Percentiles rank a stretch among this genome's conserved stretches.
Evolutionary conservation across 2,113 vertebrate species (phyloP).

Genomic region (Ciconia boyciana): DNA sequence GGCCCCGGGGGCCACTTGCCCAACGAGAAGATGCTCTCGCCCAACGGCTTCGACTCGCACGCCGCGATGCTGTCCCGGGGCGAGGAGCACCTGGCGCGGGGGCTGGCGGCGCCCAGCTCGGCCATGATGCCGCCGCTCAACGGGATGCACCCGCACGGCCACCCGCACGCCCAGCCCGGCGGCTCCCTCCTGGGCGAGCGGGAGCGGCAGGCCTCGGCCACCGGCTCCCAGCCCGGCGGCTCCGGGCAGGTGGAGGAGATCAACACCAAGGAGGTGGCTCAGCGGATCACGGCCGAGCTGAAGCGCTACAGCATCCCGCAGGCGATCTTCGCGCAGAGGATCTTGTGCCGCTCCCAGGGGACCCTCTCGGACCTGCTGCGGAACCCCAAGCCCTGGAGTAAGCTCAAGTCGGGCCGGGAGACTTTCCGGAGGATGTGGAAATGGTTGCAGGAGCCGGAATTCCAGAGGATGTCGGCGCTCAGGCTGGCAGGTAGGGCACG

Average conservation of each 20-base stretch:
- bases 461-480: conserved; percentile 97
- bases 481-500: conserved; percentile 91
- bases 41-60: conserved; percentile 91
- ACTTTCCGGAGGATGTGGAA: conserved; percentile 99
- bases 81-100: conserved; percentile 89
- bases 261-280: conserved; percentile 98
- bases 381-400: conserved; percentile 99
- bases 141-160: conserved; percentile 85
- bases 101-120: conserved; percentile 84
- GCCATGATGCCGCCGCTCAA: conserved; percentile 87
- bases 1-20: conserved; percentile 86
- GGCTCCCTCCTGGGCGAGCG: conserved; percentile 83
- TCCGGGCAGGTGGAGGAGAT: conserved; percentile 93
- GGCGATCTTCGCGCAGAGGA: conserved; percentile 97
- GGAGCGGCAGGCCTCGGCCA: conserved; percentile 76
- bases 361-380: conserved; percentile 96
- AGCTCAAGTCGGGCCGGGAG: conserved; percentile 97
- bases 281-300: conserved; percentile 95
- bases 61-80: conserved; percentile 90
- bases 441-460: conserved; percentile 98
- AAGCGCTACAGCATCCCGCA: conserved; percentile 99
- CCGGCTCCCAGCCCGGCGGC: conserved; percentile 79
- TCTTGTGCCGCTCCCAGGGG: conserved; percentile 97
- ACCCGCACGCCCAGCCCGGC: conserved; percentile 85
- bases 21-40: conserved; percentile 92